Conservation (phyloP, 2,797 vertebrate genomes). For the Aulostomus chinensis region DNA sequence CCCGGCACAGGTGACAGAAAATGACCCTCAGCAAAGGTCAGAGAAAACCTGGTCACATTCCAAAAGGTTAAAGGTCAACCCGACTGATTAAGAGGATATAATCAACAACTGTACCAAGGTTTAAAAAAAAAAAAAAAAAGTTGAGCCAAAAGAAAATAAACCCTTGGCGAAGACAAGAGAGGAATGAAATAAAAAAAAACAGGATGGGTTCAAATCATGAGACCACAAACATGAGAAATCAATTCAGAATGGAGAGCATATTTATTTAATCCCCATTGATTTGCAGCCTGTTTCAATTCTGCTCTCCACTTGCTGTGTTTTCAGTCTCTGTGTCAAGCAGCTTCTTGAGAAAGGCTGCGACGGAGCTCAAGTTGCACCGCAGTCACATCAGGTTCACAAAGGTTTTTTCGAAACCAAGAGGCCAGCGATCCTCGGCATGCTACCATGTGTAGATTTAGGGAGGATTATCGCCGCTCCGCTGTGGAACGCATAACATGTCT, state of each 20-base stretch:
- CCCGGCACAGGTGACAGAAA: conserved; percentile 55
- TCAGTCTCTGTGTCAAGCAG: not conserved
- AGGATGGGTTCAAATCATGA: not conserved
- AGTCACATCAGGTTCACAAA: conserved; percentile 8
- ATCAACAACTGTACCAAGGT: conserved; percentile 5
- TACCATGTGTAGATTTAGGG: conserved; percentile 32
- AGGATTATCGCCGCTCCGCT: conserved; percentile 56
- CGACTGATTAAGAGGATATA: conserved; percentile 18
- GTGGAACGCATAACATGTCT: conserved; percentile 56
- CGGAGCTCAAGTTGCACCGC: conserved; percentile 16
- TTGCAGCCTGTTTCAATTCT: conserved; percentile 4
- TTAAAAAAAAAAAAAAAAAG: not conserved
- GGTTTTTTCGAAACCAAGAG: conserved; percentile 8
- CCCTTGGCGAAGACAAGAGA: not conserved
- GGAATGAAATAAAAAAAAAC: conserved; percentile 3
- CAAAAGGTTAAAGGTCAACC: conserved; percentile 26
- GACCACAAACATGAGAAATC: conserved; percentile 1
- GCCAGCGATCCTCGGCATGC: conserved; percentile 28
- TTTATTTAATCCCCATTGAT: conserved; percentile 2
- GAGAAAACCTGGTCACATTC: conserved; percentile 16
- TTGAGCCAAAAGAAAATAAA: conserved; percentile 1
- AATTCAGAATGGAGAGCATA: not conserved
- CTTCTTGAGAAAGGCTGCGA: conserved; percentile 1
- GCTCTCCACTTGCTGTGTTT: not conserved
- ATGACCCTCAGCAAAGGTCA: conserved; percentile 40